Conservation (phyloP, 35 echinoderm and acorn worm genomes). For the Anneissia japonica region DNA sequence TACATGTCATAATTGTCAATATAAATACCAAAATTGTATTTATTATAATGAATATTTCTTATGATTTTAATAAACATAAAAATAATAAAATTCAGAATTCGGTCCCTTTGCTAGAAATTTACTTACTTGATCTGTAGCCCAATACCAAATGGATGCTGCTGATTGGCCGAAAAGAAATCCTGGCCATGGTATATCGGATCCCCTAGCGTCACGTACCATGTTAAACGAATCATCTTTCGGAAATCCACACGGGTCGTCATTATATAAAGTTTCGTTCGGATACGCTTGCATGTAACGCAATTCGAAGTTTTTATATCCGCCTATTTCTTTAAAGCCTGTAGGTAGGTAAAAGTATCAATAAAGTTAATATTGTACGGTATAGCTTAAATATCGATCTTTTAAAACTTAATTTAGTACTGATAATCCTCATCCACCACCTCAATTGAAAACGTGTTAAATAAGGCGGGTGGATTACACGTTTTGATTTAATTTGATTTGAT, state of each 20-base stretch:
- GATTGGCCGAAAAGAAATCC: slow-evolving; percentile 84
- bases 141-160: slow-evolving; percentile 93
- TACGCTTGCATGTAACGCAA: slow-evolving; percentile 47
- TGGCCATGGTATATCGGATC: slow-evolving; percentile 82
- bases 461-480: no score
- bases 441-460: no score
- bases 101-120: background rate
- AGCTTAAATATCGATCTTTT: no score
- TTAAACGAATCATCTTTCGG: slow-evolving; percentile 71
- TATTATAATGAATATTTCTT: background rate
- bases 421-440: no score
- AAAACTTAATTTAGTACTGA: no score
- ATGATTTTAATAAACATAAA: no score
- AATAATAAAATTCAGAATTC: no score
- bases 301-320: slow-evolving; percentile 50
- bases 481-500: no score
- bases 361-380: no score
- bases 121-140: slow-evolving; percentile 83
- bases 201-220: slow-evolving; percentile 55
- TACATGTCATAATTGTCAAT: background rate
- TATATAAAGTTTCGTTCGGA: slow-evolving; percentile 47
- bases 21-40: background rate
- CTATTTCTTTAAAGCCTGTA: slow-evolving; percentile 69
- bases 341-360: background rate
- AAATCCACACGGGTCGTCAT: slow-evolving; percentile 59